Base-by-base conservation (phyloP, 2,888 invertebrate species). In the Stratiomys singularior region DNA sequence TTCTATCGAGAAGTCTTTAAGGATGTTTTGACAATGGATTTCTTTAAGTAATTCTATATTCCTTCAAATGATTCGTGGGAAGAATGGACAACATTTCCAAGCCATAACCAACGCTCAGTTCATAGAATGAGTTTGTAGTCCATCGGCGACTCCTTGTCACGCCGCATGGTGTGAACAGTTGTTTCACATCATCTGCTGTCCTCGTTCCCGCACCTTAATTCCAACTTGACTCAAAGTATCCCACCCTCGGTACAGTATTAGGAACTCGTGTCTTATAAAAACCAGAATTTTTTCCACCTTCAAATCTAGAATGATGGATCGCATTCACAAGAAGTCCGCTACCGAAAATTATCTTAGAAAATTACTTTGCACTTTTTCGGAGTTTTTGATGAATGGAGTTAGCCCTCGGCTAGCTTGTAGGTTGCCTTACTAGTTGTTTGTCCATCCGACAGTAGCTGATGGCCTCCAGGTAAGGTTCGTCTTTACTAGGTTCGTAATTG, bases 291-390 rank as follows among this genome's bases (percentile, higher is more conserved):
- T 74, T 74, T 58, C 13, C 44, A 37, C 37, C n/a, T 58, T 60
- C 60, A 27, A 23, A 28, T n/a, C 58, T 47, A n/a, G 37, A 37
- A 74, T 77, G 77, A 67, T 67, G 64, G 67, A 77, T 67, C 56
- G 77, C 56, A 21, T 64, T 52, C 52, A 64, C 67, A 67, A 56
- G 46, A 76, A 77, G 66, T 56, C 77, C 66, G 77, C 77, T 77
- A 77, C 77, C 56, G 77, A 77, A 77, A 77, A 77, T 77, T 77
- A 77, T 77, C 77, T 66, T 67, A 77, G 77, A 77, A 77, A 77
- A 77, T 77, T 77, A 77, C 77, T 77, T 77, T 66, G 66, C 77
- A 67, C 77, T 66, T 76, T 69, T 69, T 69, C 46, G 11, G 9
- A 52, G 30, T 4, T 60, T 72, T 74, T 77, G 56, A 77, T 77